Evolutionary conservation across 30 jellyfish, hydroid and myxozoan species (phyloP).

Genomic region (Hydra vulgaris): DNA sequence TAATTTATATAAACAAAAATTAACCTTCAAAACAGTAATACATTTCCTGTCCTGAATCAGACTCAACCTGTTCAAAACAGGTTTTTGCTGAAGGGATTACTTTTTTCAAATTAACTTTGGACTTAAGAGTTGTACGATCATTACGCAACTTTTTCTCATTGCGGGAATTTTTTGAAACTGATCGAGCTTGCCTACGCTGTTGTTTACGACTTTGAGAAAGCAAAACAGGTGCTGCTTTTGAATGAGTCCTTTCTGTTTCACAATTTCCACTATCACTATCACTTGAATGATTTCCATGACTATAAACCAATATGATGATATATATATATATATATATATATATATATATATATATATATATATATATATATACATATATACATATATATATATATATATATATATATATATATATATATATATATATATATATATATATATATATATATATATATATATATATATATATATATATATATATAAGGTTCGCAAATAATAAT

Average conservation of each 20-base stretch:
- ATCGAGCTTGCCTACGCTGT: slow-evolving; percentile 18
- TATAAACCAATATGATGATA: neutral
- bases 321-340: too few species aligned
- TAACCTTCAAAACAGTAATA: slow-evolving; percentile 26
- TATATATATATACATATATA: too few species aligned
- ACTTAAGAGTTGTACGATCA: slow-evolving; percentile 8
- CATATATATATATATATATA: too few species aligned
- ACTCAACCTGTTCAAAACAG: slow-evolving; percentile 25
- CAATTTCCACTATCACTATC: slow-evolving; percentile 35
- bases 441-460: too few species aligned
- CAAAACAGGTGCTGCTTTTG: slow-evolving; percentile 4
- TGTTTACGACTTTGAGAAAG: slow-evolving; percentile 8
- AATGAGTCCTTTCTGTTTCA: slow-evolving; percentile 1
- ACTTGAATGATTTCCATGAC: slow-evolving; percentile 9
- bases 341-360: too few species aligned
- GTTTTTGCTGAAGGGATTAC: neutral
- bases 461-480: too few species aligned
- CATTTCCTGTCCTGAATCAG: slow-evolving; percentile 43
- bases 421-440: too few species aligned
- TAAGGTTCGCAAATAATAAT: too few species aligned
- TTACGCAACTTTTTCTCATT: slow-evolving; percentile 1
- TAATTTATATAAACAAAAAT: neutral
- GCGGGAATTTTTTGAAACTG: neutral
- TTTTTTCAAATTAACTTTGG: slow-evolving; percentile 5
- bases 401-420: too few species aligned